These are phyloP conservation scores for Accipiter cooperii DNA, from an alignment of 2,113 vertebrate genomes.

Conservation along the genomic window DNA sequence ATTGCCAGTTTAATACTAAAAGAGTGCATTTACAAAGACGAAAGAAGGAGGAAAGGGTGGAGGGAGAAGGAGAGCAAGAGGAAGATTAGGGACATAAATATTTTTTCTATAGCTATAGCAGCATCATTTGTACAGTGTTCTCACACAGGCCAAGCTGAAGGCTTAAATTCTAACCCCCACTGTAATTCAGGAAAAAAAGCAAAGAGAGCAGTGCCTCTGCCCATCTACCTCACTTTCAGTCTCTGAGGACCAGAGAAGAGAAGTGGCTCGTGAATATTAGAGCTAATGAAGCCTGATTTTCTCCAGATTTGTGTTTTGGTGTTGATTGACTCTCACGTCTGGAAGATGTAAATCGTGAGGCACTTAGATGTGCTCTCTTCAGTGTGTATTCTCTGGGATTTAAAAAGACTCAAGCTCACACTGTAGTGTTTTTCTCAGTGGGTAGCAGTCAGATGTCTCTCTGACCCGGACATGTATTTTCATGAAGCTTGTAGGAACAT, in stretches of 20 bases:
- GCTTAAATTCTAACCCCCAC: not conserved
- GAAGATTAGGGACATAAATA: not conserved
- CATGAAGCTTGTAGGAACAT: not conserved
- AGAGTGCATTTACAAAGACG: not conserved
- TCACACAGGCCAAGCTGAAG: not conserved
- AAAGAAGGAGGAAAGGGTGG: not conserved
- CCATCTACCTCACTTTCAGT: not conserved
- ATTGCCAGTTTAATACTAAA: not conserved
- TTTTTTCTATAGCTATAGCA: not conserved
- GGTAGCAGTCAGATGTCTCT: not conserved
- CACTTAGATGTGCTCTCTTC: not conserved
- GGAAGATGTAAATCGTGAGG: not conserved
- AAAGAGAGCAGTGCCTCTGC: not conserved
- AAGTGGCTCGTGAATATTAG: constrained; percentile 2
- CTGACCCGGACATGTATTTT: not conserved
- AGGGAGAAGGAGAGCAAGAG: not conserved
- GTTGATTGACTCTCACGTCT: not conserved
- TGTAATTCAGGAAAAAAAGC: not conserved
- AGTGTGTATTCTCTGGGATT: not conserved
- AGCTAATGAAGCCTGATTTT: constrained; percentile 20
- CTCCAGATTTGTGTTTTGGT: not conserved
- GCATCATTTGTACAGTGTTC: not conserved
- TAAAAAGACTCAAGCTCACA: not conserved
- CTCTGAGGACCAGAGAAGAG: not conserved
- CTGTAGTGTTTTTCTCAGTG: not conserved